Base-by-base conservation (phyloP, 1,140 invertebrate species). In the Pseudomyrmex concolor region DNA sequence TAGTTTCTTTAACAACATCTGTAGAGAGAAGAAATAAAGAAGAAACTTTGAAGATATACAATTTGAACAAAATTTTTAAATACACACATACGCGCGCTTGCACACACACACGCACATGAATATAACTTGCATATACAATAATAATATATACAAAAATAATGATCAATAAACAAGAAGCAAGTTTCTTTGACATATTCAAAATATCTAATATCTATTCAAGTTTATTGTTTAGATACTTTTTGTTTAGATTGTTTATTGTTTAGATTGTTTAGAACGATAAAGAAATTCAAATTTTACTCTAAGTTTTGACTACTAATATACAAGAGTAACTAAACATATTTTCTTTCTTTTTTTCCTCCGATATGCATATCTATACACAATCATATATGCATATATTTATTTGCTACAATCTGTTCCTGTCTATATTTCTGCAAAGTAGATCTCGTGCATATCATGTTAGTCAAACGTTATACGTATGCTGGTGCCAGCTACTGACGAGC, bases 401-500 rank as follows among this genome's bases (percentile, higher is more conserved):
- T 48, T 25, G 17, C 48, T 64, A 64, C 54, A 76, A 66, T 25
- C 73, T 67, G 73, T 76, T 73, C 51, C 59, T 34, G 5, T 34
- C 5, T 34, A 34, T 34, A 34, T 0, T 34, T 34, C 19, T 19
- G 25, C 9, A 67, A 67, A 64, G 15, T 45, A 48, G n/a, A 19
- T 59, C 48, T 70, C 57, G 25, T 48, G 50, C 9, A 48, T 59
- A 15, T 22, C 50, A 43, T 66, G 64, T 78, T 68, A 78, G 64
- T 78, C 57, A 59, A 34, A 48, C 54, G 66, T 60, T 50, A 45
- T 48, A 34, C 22, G 54, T 71, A 70, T 17, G 43, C 63, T 59
- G 55, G 84, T 71, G 80, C 78, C 60, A 88, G 54, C 80, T 80
- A 54, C 17, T 59, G 73, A 59, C 60, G 66, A 17, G 48, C 55